phyloP scores from a whole-genome alignment of 2,113 vertebrate genomes.

The Dasypus novemcinctus region DNA sequence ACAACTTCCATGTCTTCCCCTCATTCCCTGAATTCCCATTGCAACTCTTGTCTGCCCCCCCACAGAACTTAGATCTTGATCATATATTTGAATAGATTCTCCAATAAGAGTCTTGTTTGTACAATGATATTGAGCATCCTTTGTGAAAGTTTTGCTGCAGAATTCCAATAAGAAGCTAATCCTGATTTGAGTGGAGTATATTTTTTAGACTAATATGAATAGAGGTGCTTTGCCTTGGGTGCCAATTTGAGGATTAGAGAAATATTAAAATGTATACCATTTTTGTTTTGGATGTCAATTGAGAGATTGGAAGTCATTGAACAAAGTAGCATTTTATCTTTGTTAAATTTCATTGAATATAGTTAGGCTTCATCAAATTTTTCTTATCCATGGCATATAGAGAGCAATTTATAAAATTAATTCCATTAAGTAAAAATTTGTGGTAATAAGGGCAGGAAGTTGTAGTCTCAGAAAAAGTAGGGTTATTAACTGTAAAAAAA shows the following conservation, averaged over 20 bases:
- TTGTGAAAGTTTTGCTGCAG: slow-evolving; percentile 26
- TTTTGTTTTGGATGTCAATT: slow-evolving; percentile 54
- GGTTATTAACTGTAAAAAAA: not conserved
- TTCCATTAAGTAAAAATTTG: slow-evolving; percentile 25
- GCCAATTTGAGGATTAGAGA: slow-evolving; percentile 16
- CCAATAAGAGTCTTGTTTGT: slow-evolving; percentile 11
- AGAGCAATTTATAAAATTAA: slow-evolving; percentile 45
- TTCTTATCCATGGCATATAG: slow-evolving; percentile 17
- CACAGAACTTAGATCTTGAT: not conserved
- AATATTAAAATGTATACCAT: not conserved
- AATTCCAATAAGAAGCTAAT: slow-evolving; percentile 24
- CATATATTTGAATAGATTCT: not conserved
- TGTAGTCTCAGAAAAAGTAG: slow-evolving; percentile 12
- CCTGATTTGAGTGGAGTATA: not conserved
- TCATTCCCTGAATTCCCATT: not conserved
- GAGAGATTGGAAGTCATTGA: not conserved
- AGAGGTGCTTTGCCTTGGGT: not conserved
- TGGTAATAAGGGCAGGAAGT: not conserved
- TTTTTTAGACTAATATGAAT: slow-evolving; percentile 2
- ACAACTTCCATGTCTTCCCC: not conserved
- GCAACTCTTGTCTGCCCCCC: not conserved
- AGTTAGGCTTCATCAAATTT: slow-evolving; percentile 24
- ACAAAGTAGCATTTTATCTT: slow-evolving; percentile 29
- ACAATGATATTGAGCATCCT: not conserved
- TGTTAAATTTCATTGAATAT: slow-evolving; percentile 43